Percentiles rank a stretch among this genome's conserved stretches.
Evolutionary conservation across 2,888 invertebrate genomes (phyloP).

Genomic region (Himalopsyche anomala): DNA sequence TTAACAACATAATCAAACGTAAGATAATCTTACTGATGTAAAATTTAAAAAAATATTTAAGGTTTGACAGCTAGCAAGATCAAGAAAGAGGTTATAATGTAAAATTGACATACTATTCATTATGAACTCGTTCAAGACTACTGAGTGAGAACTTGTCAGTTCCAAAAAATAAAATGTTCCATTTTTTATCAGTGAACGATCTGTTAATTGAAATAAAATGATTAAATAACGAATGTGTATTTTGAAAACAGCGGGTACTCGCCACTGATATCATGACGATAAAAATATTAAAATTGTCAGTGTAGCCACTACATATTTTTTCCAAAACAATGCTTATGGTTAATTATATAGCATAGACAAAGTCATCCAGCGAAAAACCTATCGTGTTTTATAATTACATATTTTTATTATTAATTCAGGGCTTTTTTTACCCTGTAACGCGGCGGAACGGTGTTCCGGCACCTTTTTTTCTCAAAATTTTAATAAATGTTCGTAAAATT

Average conservation of each 20-base stretch:
- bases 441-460: too few relatives aligned
- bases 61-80: not conserved
- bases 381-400: too few relatives aligned
- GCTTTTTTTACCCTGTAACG: too few relatives aligned
- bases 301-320: too few relatives aligned
- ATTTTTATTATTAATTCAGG: too few relatives aligned
- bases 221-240: slow-evolving; percentile 27
- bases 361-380: too few relatives aligned
- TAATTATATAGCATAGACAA: too few relatives aligned
- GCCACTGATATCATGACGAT: slow-evolving; percentile 27
- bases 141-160: slow-evolving; percentile 88
- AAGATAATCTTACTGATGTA: not conserved
- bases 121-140: slow-evolving; percentile 82
- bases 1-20: not conserved
- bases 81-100: slow-evolving; percentile 48
- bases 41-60: not conserved
- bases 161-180: slow-evolving; percentile 88
- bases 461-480: too few relatives aligned
- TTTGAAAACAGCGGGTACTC: slow-evolving; percentile 29
- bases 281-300: not conserved
- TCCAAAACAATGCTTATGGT: too few relatives aligned
- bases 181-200: slow-evolving; percentile 57
- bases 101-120: slow-evolving; percentile 78
- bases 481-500: too few relatives aligned
- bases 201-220: not conserved